phyloP scores from a whole-genome alignment of 2,113 vertebrate species.

The Callospermophilus lateralis region DNA sequence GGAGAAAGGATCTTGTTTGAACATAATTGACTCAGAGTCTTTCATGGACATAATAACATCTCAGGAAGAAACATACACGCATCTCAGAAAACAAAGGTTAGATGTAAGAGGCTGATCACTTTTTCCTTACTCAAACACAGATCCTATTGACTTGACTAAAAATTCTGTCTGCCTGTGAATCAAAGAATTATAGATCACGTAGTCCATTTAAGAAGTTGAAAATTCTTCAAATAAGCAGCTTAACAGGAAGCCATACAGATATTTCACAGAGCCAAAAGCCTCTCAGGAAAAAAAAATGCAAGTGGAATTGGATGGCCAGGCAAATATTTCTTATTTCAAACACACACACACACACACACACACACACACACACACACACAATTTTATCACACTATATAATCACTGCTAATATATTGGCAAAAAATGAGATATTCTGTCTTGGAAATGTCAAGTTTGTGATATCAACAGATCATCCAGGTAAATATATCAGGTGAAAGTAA shows the following conservation, averaged over 20 bases:
- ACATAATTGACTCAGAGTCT: slow-evolving; percentile 64
- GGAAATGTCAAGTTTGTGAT: not conserved
- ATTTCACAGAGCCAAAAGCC: not conserved
- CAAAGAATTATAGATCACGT: slow-evolving; percentile 67
- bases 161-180: slow-evolving; percentile 33
- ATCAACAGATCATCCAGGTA: not conserved
- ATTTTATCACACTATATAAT: not conserved
- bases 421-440: not conserved
- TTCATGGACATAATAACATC: slow-evolving; percentile 65
- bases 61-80: slow-evolving; percentile 61
- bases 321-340: not conserved
- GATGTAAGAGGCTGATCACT: slow-evolving; percentile 44
- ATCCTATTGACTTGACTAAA: slow-evolving; percentile 40
- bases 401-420: not conserved
- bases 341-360: not conserved
- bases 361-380: not conserved
- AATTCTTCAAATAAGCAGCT: slow-evolving; percentile 30
- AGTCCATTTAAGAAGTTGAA: not conserved
- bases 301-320: not conserved
- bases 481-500: not conserved
- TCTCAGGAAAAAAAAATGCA: not conserved
- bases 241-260: not conserved
- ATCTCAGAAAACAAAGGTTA: slow-evolving; percentile 73
- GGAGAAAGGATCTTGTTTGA: slow-evolving; percentile 63
- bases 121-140: slow-evolving; percentile 59